Conservation (phyloP, 2,888 invertebrate species). For the Cephus rjabovi region DNA sequence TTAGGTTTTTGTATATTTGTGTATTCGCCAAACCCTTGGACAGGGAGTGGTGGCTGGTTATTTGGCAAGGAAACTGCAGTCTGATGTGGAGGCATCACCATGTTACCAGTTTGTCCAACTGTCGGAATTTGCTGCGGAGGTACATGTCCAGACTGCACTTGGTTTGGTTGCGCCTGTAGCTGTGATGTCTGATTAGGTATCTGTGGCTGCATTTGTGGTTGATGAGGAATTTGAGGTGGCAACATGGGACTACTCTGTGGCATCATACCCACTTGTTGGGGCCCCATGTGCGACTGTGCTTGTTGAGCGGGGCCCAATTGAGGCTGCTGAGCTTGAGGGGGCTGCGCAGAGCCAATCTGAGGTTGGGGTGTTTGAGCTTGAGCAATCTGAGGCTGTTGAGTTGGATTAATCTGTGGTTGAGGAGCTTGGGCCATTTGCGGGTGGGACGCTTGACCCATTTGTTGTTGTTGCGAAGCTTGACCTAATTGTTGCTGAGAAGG, state of each 20-base stretch:
- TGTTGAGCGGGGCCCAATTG: slow-evolving; percentile 19
- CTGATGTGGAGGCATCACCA: slow-evolving; percentile 41
- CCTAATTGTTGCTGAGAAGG: slow-evolving; percentile 45
- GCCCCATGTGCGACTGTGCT: slow-evolving; percentile 22
- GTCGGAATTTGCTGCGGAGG: slow-evolving; percentile 42
- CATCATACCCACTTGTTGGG: slow-evolving; percentile 40
- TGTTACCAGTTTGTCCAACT: slow-evolving; percentile 44
- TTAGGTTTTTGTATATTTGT: slow-evolving; percentile 54
- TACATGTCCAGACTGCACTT: slow-evolving; percentile 15
- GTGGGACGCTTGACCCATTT: slow-evolving; percentile 28
- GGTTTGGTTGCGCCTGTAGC: slow-evolving; percentile 25
- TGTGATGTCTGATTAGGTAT: slow-evolving; percentile 31
- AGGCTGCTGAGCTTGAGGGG: slow-evolving; percentile 44
- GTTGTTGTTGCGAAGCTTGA: slow-evolving; percentile 32
- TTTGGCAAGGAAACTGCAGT: slow-evolving; percentile 41
- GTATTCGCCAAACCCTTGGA: slow-evolving; percentile 49
- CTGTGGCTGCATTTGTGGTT: slow-evolving; percentile 43
- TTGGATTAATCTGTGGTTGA: slow-evolving; percentile 32
- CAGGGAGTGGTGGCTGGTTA: slow-evolving; percentile 32
- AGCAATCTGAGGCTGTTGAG: slow-evolving; percentile 36
- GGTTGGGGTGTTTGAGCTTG: slow-evolving; percentile 52
- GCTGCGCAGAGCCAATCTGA: slow-evolving; percentile 44
- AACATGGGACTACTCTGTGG: slow-evolving; percentile 48
- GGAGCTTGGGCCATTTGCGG: slow-evolving; percentile 27
- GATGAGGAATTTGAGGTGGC: slow-evolving; percentile 50